Evolutionary conservation across 2,797 vertebrate species (phyloP).

Genomic region (Eupleurogrammus muticus): DNA sequence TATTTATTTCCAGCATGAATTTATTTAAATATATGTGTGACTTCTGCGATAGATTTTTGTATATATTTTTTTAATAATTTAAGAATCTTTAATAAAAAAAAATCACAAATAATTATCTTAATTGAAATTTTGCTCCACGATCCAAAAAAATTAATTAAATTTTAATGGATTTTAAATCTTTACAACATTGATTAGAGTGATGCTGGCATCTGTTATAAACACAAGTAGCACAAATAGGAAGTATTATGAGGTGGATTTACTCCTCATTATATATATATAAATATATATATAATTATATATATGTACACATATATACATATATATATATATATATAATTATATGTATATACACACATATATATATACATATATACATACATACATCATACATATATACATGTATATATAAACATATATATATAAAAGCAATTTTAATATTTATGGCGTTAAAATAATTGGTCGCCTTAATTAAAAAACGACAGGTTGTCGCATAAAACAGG

Average conservation of each 20-base stretch:
- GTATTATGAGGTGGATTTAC: slow-evolving; percentile 2
- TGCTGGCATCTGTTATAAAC: background rate
- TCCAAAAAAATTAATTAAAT: too few relatives aligned
- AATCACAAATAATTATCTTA: background rate
- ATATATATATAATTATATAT: background rate
- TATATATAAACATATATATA: slow-evolving; percentile 31
- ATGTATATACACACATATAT: background rate
- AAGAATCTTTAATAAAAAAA: background rate
- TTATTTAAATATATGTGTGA: background rate
- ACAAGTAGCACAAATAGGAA: background rate
- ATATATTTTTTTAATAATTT: background rate
- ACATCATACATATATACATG: slow-evolving; percentile 4
- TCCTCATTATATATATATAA: background rate
- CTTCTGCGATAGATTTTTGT: background rate
- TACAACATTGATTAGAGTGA: background rate
- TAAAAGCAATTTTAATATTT: too few relatives aligned
- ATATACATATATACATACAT: background rate
- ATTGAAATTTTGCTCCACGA: background rate
- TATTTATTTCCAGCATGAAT: background rate
- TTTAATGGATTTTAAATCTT: slow-evolving; percentile 3
- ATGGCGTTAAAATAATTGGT: slow-evolving; percentile 47
- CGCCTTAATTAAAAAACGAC: slow-evolving; percentile 27
- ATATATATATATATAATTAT: slow-evolving; percentile 20
- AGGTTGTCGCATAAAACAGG: slow-evolving; percentile 22
- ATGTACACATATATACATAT: slow-evolving; percentile 15